phyloP scores from a whole-genome alignment of 2,113 vertebrate species.

The Prunella fulvescens region DNA sequence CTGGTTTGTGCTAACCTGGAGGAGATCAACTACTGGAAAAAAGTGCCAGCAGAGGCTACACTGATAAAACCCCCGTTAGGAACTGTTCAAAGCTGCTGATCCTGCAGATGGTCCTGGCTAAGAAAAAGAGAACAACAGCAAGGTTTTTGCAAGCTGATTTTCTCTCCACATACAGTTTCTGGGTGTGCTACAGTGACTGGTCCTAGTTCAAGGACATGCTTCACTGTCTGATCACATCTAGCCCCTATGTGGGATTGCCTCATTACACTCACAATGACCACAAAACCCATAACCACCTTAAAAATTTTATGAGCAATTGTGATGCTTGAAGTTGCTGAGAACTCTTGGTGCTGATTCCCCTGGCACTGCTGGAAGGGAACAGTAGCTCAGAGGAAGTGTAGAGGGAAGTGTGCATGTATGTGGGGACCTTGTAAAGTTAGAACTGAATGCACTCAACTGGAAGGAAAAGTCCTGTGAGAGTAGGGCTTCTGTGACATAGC shows the following conservation, averaged over 20 bases:
- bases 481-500: not conserved
- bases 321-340: not conserved
- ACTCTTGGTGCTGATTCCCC: not conserved
- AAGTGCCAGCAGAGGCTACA: not conserved
- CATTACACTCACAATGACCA: not conserved
- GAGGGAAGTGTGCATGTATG: fast-evolving
- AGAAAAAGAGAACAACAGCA: not conserved
- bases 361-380: not conserved
- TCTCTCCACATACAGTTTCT: not conserved
- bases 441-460: not conserved
- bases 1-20: not conserved
- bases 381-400: not conserved
- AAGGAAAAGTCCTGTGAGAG: not conserved
- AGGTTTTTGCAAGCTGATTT: not conserved
- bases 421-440: not conserved
- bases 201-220: not conserved
- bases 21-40: not conserved
- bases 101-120: not conserved
- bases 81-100: not conserved
- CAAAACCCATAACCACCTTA: not conserved
- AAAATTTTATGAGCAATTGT: not conserved
- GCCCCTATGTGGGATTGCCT: not conserved
- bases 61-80: not conserved
- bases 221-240: not conserved
- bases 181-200: not conserved